phyloP scores from a whole-genome alignment of 2,797 vertebrate genomes.

The Eupleurogrammus muticus region DNA sequence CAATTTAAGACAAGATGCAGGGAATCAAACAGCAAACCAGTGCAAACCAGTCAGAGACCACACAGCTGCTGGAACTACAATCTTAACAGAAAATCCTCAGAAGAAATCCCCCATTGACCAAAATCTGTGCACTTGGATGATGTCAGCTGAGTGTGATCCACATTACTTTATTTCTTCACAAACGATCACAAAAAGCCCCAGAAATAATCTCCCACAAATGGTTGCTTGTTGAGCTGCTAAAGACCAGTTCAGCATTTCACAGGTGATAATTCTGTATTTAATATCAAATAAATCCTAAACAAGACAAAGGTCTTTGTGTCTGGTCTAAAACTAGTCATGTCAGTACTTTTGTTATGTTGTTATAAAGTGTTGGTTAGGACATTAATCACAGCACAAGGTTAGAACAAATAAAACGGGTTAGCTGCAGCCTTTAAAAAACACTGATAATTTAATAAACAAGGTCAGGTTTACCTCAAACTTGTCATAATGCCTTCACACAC shows the following conservation, averaged over 20 bases:
- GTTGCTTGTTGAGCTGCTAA: neutral
- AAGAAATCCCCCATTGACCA: no score
- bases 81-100: neutral
- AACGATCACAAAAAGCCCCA: neutral
- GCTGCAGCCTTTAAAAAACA: conserved; percentile 39
- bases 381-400: conserved; percentile 40
- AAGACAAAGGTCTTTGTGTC: neutral
- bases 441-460: neutral
- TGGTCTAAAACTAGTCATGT: no score
- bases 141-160: no score
- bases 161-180: neutral
- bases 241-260: neutral
- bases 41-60: conserved; percentile 24
- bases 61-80: neutral
- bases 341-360: neutral
- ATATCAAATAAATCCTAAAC: neutral
- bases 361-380: conserved; percentile 15
- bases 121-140: no score
- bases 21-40: conserved; percentile 20
- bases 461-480: neutral
- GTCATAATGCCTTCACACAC: no score
- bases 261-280: neutral
- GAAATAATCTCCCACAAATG: neutral
- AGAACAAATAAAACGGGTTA: conserved; percentile 26
- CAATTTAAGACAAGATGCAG: conserved; percentile 32